These are phyloP conservation scores for Lichenostomus cassidix DNA, from an alignment of 2,113 vertebrate genomes.

Conservation along the genomic window DNA sequence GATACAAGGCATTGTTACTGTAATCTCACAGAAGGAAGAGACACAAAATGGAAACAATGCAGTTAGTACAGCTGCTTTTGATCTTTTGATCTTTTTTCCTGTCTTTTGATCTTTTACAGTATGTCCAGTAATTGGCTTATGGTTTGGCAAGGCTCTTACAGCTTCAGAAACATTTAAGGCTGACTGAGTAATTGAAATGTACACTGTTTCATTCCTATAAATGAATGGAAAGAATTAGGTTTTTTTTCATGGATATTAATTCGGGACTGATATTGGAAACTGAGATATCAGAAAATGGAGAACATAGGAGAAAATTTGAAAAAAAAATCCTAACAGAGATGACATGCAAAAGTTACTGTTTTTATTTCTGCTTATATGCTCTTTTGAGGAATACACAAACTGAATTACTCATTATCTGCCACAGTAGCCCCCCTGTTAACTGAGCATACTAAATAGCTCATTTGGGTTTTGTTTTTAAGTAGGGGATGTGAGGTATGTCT, in stretches of 20 bases:
- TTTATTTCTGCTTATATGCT: neutral
- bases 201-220: neutral
- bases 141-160: neutral
- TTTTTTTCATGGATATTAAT: neutral
- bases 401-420: neutral
- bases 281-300: neutral
- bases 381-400: neutral
- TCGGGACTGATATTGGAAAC: neutral
- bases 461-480: neutral
- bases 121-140: neutral
- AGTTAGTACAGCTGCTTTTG: neutral
- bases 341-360: rapidly evolving
- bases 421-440: neutral
- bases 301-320: neutral
- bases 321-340: neutral
- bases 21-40: neutral
- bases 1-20: neutral
- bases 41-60: neutral
- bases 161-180: neutral
- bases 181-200: neutral
- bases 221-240: neutral
- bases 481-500: rapidly evolving
- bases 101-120: neutral
- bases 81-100: neutral
- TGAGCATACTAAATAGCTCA: rapidly evolving